Percentiles rank a stretch among this genome's conserved stretches.
phyloP scores from a whole-genome alignment of 2,113 vertebrate species.

The Cryptotis parvus region DNA sequence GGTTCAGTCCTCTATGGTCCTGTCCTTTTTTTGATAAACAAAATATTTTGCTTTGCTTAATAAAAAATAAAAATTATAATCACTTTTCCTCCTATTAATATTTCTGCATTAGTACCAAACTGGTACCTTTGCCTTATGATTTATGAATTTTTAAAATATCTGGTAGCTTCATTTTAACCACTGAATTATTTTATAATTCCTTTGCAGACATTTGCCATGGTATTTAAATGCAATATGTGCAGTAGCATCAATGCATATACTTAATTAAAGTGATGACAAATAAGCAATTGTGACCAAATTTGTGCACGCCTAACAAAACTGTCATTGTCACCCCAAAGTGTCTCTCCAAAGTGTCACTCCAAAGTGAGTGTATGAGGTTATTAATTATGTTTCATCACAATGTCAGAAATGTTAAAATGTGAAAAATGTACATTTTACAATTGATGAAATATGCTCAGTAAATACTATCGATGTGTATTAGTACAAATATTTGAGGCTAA shows the following conservation, averaged over 20 bases:
- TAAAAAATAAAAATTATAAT: slow-evolving; percentile 41
- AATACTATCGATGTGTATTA: not conserved
- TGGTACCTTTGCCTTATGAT: not conserved
- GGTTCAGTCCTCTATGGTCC: not conserved
- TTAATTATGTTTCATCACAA: slow-evolving; percentile 44
- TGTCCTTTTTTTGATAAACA: slow-evolving; percentile 4
- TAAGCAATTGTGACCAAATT: slow-evolving; percentile 26
- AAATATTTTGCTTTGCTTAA: not conserved
- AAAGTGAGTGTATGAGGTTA: not conserved
- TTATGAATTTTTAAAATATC: slow-evolving; percentile 2
- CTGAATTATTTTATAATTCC: slow-evolving; percentile 8
- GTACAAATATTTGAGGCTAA: not conserved
- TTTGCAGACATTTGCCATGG: slow-evolving; percentile 33
- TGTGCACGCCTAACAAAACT: not conserved
- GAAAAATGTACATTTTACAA: not conserved
- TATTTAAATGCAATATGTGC: slow-evolving; percentile 8
- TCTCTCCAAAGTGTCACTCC: not conserved
- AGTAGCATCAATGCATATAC: not conserved
- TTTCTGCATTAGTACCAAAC: slow-evolving; percentile 35
- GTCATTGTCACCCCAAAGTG: not conserved
- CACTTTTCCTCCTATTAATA: not conserved
- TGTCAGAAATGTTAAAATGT: slow-evolving; percentile 18
- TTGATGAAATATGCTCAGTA: not conserved
- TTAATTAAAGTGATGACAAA: slow-evolving; percentile 40
- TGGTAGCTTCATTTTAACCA: not conserved